phyloP scores from a whole-genome alignment of 2,888 invertebrate species.

The Hirudinaria manillensis region DNA sequence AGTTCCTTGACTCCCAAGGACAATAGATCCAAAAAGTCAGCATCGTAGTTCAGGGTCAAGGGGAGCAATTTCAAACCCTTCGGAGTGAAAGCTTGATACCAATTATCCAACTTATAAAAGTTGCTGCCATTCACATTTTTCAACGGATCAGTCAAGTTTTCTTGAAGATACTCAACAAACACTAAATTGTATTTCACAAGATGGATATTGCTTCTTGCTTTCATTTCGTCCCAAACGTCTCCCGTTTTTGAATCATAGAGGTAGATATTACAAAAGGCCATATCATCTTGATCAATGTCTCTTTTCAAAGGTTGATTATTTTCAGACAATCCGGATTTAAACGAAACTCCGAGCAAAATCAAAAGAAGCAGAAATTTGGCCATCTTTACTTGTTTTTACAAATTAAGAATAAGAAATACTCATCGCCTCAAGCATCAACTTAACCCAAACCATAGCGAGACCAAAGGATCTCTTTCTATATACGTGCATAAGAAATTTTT shows the following conservation, averaged over 20 bases:
- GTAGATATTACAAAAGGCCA: too few species aligned
- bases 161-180: conserved; percentile 29
- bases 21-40: conserved; percentile 47
- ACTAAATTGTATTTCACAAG: conserved; percentile 32
- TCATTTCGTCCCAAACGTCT: conserved; percentile 5
- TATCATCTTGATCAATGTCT: too few species aligned
- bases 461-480: conserved; percentile 3
- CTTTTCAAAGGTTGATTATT: too few species aligned
- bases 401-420: neutral
- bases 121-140: conserved; percentile 28
- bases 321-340: too few species aligned
- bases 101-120: conserved; percentile 45
- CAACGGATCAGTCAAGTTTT: conserved; percentile 10
- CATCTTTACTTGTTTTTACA: neutral
- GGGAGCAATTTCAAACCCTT: conserved; percentile 50
- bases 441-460: neutral
- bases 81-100: conserved; percentile 47
- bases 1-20: conserved; percentile 46
- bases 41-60: conserved; percentile 49
- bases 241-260: too few species aligned
- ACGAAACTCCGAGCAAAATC: too few species aligned
- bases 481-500: neutral
- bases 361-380: too few species aligned
- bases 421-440: neutral
- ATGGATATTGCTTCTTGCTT: conserved; percentile 9